phyloP scores from a whole-genome alignment of 2,113 vertebrate genomes.

The Vanacampus margaritifer region DNA sequence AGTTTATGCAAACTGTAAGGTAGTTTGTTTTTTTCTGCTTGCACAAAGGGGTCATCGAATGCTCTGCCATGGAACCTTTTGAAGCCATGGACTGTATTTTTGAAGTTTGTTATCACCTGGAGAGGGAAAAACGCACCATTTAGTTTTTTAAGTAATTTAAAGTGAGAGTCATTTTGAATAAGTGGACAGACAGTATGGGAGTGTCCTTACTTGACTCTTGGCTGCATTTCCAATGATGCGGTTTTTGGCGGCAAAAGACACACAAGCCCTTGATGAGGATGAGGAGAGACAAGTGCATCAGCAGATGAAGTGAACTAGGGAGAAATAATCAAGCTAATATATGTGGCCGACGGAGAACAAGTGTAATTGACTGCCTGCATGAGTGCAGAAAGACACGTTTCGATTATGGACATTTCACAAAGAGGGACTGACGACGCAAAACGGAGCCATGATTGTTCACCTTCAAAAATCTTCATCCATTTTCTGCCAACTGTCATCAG shows the following conservation, averaged over 20 bases:
- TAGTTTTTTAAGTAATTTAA: neutral
- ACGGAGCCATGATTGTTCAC: slow-evolving; percentile 35
- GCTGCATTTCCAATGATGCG: slow-evolving; percentile 93
- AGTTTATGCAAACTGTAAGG: slow-evolving; percentile 90
- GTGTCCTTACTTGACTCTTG: slow-evolving; percentile 86
- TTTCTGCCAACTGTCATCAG: neutral
- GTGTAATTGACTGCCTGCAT: slow-evolving; percentile 13
- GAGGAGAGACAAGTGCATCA: slow-evolving; percentile 31
- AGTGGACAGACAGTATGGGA: neutral
- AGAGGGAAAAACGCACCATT: slow-evolving; percentile 1
- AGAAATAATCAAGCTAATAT: slow-evolving; percentile 20
- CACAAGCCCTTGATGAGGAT: slow-evolving; percentile 78
- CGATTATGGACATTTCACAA: slow-evolving; percentile 7
- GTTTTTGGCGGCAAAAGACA: slow-evolving; percentile 90
- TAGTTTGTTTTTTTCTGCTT: slow-evolving; percentile 82
- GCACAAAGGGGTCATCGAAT: slow-evolving; percentile 87
- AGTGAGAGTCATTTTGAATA: neutral
- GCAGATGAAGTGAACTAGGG: slow-evolving; percentile 16
- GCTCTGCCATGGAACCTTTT: slow-evolving; percentile 90
- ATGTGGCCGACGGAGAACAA: slow-evolving; percentile 9
- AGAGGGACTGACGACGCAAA: slow-evolving; percentile 27
- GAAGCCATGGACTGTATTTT: slow-evolving; percentile 92
- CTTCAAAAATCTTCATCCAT: slow-evolving; percentile 22
- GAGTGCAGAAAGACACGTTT: slow-evolving; percentile 14
- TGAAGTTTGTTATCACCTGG: slow-evolving; percentile 90